phyloP scores from a whole-genome alignment of 2,888 invertebrate genomes.

The Orthonychiurus folsomi region DNA sequence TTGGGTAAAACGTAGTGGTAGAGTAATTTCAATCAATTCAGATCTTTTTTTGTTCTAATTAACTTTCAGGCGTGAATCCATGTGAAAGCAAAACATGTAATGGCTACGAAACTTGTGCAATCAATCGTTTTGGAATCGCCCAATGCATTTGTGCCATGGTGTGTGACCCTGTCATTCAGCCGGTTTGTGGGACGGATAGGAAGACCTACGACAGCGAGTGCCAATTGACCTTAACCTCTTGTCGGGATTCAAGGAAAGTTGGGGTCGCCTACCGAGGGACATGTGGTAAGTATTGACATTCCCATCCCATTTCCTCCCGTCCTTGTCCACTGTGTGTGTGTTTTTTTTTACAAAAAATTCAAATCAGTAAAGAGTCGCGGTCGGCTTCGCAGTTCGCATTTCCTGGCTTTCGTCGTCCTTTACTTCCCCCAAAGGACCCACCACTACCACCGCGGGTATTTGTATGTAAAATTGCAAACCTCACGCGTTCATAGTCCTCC shows the following conservation, averaged over 20 bases:
- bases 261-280: conserved; percentile 55
- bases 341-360: too few relatives aligned
- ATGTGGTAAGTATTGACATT: conserved; percentile 57
- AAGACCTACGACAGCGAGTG: conserved; percentile 50
- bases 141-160: conserved; percentile 73
- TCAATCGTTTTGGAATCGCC: conserved; percentile 72
- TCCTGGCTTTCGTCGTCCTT: too few relatives aligned
- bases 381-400: too few relatives aligned
- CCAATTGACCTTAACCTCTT: conserved; percentile 46
- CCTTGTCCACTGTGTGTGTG: too few relatives aligned
- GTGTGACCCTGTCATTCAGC: conserved; percentile 67
- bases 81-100: conserved; percentile 70
- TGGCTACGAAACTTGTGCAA: conserved; percentile 67
- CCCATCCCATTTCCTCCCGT: too few relatives aligned
- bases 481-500: too few relatives aligned
- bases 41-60: too few relatives aligned
- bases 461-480: background rate
- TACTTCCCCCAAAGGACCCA: background rate
- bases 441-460: background rate
- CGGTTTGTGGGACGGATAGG: conserved; percentile 45
- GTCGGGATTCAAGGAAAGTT: conserved; percentile 47
- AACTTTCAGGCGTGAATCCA: conserved; percentile 60
- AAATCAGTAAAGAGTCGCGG: too few relatives aligned
- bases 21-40: too few relatives aligned
- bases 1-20: too few relatives aligned